phyloP scores from a whole-genome alignment of 2,888 invertebrate species.

The Helleia helle region DNA sequence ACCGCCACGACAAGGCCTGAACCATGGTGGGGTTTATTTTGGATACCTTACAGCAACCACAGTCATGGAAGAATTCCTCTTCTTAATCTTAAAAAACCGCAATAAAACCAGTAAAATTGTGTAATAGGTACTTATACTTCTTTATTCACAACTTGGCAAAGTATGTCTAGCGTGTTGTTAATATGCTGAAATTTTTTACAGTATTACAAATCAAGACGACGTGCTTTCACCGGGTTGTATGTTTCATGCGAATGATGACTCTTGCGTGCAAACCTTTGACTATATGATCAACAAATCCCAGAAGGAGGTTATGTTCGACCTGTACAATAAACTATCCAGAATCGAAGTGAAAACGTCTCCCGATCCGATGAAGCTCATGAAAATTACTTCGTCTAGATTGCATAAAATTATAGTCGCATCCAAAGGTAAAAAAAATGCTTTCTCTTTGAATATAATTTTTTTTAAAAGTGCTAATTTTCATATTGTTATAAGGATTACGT shows the following conservation, averaged over 20 bases:
- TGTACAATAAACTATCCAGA: slow-evolving; percentile 62
- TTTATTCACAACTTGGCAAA: too few species aligned
- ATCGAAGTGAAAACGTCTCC: slow-evolving; percentile 59
- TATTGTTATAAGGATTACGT: too few species aligned
- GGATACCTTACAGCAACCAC: too few species aligned
- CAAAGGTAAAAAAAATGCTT: slow-evolving; percentile 48
- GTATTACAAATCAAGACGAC: slow-evolving; percentile 44
- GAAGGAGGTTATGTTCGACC: slow-evolving; percentile 65
- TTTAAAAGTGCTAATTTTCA: too few species aligned
- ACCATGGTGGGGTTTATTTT: too few species aligned
- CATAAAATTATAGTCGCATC: slow-evolving; percentile 57
- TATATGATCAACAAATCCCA: slow-evolving; percentile 66
- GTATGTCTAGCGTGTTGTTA: too few species aligned
- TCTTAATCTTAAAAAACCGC: too few species aligned
- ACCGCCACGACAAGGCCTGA: too few species aligned
- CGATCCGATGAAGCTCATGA: slow-evolving; percentile 48
- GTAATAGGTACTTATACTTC: too few species aligned
- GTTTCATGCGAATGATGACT: slow-evolving; percentile 49
- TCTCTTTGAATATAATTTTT: slow-evolving; percentile 5
- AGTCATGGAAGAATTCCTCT: too few species aligned
- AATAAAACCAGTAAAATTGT: too few species aligned
- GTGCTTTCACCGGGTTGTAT: slow-evolving; percentile 52
- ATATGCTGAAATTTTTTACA: slow-evolving; percentile 31
- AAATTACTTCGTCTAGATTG: slow-evolving; percentile 63
- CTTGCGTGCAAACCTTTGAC: slow-evolving; percentile 53